Evolutionary conservation across 1,140 invertebrate genomes (phyloP), one percentile per base, ranked within the genome.

Genomic region (Drosophila obscura): DNA sequence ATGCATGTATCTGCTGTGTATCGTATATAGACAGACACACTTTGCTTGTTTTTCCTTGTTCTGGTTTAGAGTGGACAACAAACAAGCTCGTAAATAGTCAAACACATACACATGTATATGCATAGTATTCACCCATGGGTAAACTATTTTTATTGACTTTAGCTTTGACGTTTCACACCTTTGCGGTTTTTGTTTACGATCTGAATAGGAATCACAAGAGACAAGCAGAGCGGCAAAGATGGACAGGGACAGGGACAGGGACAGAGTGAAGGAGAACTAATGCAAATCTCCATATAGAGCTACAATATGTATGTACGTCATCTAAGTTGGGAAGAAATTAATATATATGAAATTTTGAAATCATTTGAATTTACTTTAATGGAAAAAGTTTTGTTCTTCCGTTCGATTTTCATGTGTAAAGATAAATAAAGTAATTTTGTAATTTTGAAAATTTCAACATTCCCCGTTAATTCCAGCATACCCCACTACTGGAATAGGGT

Each of bases 161-260:
- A 67, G 77, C 81, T 87, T 81, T 74, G 77, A 80, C 81, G 81
- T 80, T 85, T 87, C 82, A 85, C 81, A 85, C 82, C 77, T 81
- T 77, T 77, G 68, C 58, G 69, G 65, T 65, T 81, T 39, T 81
- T 81, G 82, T 84, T 87, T 77, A 81, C 64, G 77, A 85, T 69
- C 19, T 46, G 56, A 64, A 68, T 63, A 56, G 50, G 39, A 48
- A 44, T 31, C 16, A 64, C 50, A 41, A 73, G 67, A 43, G 46
- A 56, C 28, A 26, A 49, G 53, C 15, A 35, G 9, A 19, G 31
- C 31, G 7, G 2, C 7, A 9, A 31, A 31, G 31, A 31, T 31
- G 28, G 8, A 31, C 28, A 31, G 49, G 50, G 39, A 31, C 28
- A 31, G 49, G 50, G 39, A 19, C 19, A 19, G 19, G 1, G 19